phyloP scores from a whole-genome alignment of 2,797 vertebrate species.

The Limosa lapponica region DNA sequence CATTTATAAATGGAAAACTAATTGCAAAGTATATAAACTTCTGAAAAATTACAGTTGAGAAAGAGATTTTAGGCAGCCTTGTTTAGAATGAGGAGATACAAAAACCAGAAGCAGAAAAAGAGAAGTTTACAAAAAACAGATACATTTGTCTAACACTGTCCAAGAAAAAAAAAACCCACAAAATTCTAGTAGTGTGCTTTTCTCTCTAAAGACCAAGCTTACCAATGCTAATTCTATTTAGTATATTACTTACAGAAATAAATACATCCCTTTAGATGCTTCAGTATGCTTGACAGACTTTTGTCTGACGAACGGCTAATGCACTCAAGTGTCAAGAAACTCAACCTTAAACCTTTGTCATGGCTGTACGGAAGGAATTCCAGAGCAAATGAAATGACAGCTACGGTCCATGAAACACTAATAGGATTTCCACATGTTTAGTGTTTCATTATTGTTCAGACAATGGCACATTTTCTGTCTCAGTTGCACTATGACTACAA shows the following conservation, averaged over 20 bases:
- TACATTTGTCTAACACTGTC: background rate
- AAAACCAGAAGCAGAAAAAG: conserved; percentile 4
- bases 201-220: background rate
- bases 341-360: conserved; percentile 19
- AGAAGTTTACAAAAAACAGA: background rate
- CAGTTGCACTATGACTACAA: background rate
- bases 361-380: background rate
- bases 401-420: background rate
- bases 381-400: conserved; percentile 50
- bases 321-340: conserved; percentile 1
- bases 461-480: conserved; percentile 2
- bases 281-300: conserved; percentile 17
- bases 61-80: background rate
- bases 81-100: background rate
- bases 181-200: background rate
- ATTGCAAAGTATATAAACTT: background rate
- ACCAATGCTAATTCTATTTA: background rate
- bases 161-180: background rate
- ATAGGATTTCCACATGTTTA: conserved; percentile 26
- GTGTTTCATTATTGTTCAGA: conserved; percentile 2
- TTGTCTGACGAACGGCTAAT: conserved; percentile 16
- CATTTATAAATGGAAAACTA: background rate
- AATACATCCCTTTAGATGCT: background rate
- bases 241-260: background rate
- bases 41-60: background rate